A percentile compares a stretch with the other conserved stretches of the same genome.
Evolutionary conservation across 2,113 vertebrate genomes (phyloP).

Genomic region (Pyxicephalus adspersus): DNA sequence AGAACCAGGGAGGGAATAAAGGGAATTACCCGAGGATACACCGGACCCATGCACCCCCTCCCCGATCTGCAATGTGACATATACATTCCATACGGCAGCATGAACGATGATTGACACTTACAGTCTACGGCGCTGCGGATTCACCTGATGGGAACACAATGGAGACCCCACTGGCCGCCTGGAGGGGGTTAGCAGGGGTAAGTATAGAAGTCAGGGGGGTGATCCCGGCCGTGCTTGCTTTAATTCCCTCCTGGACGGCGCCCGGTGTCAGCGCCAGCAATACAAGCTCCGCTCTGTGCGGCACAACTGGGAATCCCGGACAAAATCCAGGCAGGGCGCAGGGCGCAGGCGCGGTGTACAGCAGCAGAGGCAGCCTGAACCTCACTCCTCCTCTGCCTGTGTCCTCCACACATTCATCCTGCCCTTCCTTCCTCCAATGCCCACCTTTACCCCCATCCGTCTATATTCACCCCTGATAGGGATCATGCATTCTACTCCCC

Average conservation of each 20-base stretch:
- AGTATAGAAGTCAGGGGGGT: neutral
- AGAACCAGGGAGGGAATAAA: neutral
- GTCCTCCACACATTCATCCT: neutral
- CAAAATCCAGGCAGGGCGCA: constrained; percentile 49
- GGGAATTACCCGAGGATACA: too few species aligned
- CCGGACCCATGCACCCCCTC: neutral
- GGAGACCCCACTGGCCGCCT: neutral
- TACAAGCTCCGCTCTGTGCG: constrained; percentile 40
- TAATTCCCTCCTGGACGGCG: constrained; percentile 32
- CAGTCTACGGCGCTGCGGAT: constrained; percentile 19
- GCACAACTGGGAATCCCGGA: constrained; percentile 49
- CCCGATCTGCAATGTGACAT: constrained; percentile 18
- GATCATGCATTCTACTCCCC: too few species aligned
- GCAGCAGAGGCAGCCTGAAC: neutral
- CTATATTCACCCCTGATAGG: too few species aligned
- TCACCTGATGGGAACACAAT: constrained; percentile 8
- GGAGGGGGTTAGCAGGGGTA: neutral
- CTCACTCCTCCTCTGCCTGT: neutral
- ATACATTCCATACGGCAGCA: constrained; percentile 7
- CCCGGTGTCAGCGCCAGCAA: neutral
- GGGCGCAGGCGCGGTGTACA: constrained; percentile 34
- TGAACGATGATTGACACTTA: constrained; percentile 17
- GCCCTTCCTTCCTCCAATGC: neutral
- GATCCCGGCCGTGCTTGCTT: constrained; percentile 21
- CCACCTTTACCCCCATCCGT: neutral